Conservation (phyloP, 2,888 invertebrate species). For the Blera fallax region DNA sequence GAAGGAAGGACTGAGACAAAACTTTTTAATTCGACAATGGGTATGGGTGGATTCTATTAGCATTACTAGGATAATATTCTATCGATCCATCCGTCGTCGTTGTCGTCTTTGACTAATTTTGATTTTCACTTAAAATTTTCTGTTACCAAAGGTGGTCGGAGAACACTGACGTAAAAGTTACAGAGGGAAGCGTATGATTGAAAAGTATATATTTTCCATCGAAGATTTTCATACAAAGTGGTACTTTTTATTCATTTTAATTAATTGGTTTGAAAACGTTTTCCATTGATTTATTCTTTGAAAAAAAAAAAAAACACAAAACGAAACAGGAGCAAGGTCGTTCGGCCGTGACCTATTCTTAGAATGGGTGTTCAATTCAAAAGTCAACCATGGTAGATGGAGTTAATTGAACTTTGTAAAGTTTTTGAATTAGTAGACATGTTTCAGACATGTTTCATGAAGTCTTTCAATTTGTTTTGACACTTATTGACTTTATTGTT, state of each 20-base stretch:
- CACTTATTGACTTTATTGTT: not conserved
- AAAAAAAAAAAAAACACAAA: not conserved
- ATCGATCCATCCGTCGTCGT: not conserved
- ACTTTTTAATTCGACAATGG: slow-evolving; percentile 4
- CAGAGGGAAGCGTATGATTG: not conserved
- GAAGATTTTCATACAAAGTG: not conserved
- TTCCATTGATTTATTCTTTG: not conserved
- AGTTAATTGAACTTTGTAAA: not conserved
- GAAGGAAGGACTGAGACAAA: not conserved
- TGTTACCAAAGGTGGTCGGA: not conserved
- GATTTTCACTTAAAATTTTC: not conserved
- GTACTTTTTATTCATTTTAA: not conserved
- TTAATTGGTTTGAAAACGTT: slow-evolving; percentile 4
- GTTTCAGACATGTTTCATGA: not conserved
- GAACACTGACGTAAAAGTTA: not conserved
- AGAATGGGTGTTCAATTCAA: not conserved
- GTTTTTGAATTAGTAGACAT: not conserved
- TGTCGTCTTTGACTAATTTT: not conserved
- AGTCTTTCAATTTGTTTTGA: not conserved
- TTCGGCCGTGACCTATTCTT: not conserved
- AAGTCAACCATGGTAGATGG: not conserved
- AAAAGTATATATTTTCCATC: not conserved
- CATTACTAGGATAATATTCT: slow-evolving; percentile 6
- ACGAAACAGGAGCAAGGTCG: not conserved
- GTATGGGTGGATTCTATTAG: not conserved